A percentile compares a stretch with the other conserved stretches of the same genome.
Evolutionary conservation across 2,113 vertebrate genomes (phyloP).

Genomic region (Tachysurus vachellii): DNA sequence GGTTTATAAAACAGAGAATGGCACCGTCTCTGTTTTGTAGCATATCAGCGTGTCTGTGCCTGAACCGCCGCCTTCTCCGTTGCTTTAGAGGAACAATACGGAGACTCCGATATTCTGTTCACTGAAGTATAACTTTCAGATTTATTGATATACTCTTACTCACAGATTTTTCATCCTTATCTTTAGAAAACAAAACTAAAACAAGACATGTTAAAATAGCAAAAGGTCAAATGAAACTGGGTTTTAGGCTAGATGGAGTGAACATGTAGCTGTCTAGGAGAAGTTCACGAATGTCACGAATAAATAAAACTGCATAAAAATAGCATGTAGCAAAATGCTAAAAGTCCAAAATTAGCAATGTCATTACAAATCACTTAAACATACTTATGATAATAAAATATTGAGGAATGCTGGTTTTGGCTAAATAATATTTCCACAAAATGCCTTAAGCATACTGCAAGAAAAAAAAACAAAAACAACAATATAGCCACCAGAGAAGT

Average conservation of each 20-base stretch:
- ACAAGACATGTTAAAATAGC: not conserved
- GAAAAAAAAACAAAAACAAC: not conserved
- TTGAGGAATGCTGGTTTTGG: not conserved
- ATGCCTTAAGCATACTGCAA: not conserved
- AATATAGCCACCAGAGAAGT: not conserved
- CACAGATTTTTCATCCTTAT: not conserved
- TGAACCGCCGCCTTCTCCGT: not conserved
- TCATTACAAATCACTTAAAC: not conserved
- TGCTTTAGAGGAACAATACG: not conserved
- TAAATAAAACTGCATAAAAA: not conserved
- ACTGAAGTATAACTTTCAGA: slow-evolving; percentile 10
- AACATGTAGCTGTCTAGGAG: not conserved
- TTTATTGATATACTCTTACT: not conserved
- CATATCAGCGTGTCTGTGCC: slow-evolving; percentile 3
- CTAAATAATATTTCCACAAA: not conserved
- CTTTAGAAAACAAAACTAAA: not conserved
- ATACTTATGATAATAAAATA: not conserved
- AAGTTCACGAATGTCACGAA: not conserved
- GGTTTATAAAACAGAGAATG: slow-evolving; percentile 13
- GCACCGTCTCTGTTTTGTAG: slow-evolving; percentile 6
- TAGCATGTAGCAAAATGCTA: not conserved
- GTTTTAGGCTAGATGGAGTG: not conserved
- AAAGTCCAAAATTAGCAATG: not conserved
- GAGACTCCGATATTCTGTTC: not conserved
- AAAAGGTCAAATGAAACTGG: not conserved